phyloP scores from a whole-genome alignment of 2,113 vertebrate genomes.

The Actenoides lindsayi region DNA sequence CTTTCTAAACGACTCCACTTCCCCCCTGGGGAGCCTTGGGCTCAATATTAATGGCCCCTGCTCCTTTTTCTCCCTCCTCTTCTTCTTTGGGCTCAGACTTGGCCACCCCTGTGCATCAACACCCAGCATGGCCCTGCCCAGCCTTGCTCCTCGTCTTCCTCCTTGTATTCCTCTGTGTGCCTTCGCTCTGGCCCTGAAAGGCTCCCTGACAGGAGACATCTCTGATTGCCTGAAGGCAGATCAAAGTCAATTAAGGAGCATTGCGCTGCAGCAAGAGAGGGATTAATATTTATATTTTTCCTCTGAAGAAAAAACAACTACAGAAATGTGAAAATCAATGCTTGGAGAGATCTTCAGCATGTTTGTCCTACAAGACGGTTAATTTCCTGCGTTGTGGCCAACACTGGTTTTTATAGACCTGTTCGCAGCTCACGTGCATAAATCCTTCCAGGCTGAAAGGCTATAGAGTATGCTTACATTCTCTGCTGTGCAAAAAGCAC shows the following conservation, averaged over 20 bases:
- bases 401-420: neutral
- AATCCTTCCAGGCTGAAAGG: neutral
- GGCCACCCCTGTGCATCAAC: neutral
- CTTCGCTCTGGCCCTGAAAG: neutral
- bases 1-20: neutral
- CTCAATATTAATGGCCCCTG: neutral
- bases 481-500: neutral
- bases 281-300: neutral
- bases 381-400: slow-evolving; percentile 6
- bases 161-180: neutral
- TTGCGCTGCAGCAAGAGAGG: neutral
- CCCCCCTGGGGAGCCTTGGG: neutral
- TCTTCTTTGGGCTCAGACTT: neutral
- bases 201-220: neutral
- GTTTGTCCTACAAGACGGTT: neutral
- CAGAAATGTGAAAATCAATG: neutral
- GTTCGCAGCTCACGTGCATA: neutral
- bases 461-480: neutral
- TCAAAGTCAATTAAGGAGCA: neutral
- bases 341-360: neutral
- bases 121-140: neutral
- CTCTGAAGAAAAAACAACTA: neutral
- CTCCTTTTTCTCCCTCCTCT: neutral
- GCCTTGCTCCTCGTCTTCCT: neutral
- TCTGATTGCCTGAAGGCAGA: neutral